A percentile compares a stretch with the other conserved stretches of the same genome.
phyloP scores from a whole-genome alignment of 2,888 invertebrate genomes.

The Arctia plantaginis region DNA sequence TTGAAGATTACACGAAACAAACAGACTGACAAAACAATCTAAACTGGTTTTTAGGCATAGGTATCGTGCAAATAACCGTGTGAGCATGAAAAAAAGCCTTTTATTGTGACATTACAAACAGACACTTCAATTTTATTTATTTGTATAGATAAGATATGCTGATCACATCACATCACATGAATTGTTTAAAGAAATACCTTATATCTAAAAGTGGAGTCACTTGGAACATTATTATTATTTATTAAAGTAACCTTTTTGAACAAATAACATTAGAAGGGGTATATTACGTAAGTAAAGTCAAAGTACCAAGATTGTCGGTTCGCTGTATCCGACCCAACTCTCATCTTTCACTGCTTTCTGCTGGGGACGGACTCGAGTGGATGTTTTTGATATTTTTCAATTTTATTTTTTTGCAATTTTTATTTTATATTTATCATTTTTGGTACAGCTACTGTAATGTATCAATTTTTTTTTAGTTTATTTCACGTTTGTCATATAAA shows the following conservation, averaged over 20 bases:
- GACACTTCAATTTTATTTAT: too few species aligned
- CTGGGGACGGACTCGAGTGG: slow-evolving; percentile 68
- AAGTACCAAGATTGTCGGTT: slow-evolving; percentile 70
- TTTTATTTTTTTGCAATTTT: neutral
- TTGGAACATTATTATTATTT: neutral
- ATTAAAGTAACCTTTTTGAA: slow-evolving; percentile 6
- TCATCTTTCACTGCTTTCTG: slow-evolving; percentile 84
- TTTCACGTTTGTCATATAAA: too few species aligned
- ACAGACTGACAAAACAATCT: too few species aligned
- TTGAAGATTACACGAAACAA: too few species aligned
- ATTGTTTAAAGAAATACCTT: neutral
- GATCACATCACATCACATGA: too few species aligned
- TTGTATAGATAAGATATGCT: neutral
- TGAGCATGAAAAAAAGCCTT: too few species aligned
- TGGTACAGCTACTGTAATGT: neutral
- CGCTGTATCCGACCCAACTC: slow-evolving; percentile 73
- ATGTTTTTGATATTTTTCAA: slow-evolving; percentile 17
- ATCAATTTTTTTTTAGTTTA: neutral
- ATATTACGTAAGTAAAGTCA: slow-evolving; percentile 52
- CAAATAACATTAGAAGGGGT: slow-evolving; percentile 11
- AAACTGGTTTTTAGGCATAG: too few species aligned
- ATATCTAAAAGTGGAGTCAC: neutral
- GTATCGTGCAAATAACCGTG: too few species aligned
- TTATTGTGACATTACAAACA: too few species aligned
- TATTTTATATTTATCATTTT: neutral